Conservation (phyloP, 2,113 vertebrate genomes). For the Misgurnus anguillicaudatus region DNA sequence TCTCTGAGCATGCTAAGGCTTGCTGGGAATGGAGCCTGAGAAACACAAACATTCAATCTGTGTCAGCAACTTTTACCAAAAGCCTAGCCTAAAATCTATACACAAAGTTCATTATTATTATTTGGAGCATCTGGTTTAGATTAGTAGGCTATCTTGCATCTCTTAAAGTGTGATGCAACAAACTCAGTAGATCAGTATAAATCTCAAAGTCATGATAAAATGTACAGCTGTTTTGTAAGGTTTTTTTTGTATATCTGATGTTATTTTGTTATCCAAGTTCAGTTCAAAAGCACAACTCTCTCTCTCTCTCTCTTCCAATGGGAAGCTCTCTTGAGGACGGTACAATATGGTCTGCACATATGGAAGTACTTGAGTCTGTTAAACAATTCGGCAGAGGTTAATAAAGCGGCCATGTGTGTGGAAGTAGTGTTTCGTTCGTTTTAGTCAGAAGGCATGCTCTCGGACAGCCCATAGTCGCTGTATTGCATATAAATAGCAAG, state of each 20-base stretch:
- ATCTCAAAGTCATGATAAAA: too few species aligned
- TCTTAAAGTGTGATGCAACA: too few species aligned
- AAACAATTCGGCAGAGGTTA: slow-evolving; percentile 38
- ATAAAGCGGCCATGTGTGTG: slow-evolving; percentile 11
- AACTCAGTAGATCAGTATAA: too few species aligned
- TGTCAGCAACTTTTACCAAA: slow-evolving; percentile 16
- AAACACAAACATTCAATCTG: slow-evolving; percentile 29
- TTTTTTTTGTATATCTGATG: not conserved
- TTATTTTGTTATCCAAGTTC: not conserved
- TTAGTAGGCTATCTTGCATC: not conserved
- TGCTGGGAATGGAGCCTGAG: slow-evolving; percentile 44
- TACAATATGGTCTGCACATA: slow-evolving; percentile 22
- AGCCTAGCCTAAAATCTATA: not conserved
- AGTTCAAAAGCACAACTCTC: not conserved
- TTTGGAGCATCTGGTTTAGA: not conserved
- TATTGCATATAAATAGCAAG: not conserved
- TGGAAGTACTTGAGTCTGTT: slow-evolving; percentile 49
- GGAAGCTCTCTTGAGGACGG: not conserved
- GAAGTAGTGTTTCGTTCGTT: not conserved
- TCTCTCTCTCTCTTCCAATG: slow-evolving; percentile 1
- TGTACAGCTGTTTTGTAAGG: too few species aligned
- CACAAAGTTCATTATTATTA: not conserved
- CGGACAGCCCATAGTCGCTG: not conserved
- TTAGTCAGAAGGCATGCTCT: not conserved
- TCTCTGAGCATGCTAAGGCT: slow-evolving; percentile 50